These are phyloP conservation scores for Synanthedon tipuliformis DNA, from an alignment of 2,888 invertebrate genomes.

Conservation along the genomic window DNA sequence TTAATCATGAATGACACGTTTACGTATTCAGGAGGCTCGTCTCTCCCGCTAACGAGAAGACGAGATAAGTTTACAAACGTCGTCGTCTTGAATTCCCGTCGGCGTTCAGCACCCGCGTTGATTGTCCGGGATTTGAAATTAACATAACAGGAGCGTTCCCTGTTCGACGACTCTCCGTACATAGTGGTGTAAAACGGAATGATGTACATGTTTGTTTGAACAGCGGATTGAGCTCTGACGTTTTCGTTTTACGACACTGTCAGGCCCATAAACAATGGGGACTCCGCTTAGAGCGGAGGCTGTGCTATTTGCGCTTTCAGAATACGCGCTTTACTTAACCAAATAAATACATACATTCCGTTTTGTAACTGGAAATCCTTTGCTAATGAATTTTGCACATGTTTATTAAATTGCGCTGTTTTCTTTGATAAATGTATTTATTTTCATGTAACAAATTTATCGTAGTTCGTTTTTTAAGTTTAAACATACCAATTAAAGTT, in stretches of 20 bases:
- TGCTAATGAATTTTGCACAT: no score
- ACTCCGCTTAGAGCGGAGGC: slow-evolving; percentile 11
- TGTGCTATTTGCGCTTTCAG: slow-evolving; percentile 16
- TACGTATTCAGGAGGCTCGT: slow-evolving; percentile 60
- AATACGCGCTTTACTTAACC: slow-evolving; percentile 14
- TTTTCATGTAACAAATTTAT: no score
- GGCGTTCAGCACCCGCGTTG: slow-evolving; percentile 50
- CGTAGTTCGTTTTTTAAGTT: no score
- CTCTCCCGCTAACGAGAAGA: slow-evolving; percentile 58
- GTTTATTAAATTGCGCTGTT: no score
- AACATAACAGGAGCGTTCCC: slow-evolving; percentile 50
- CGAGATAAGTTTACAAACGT: slow-evolving; percentile 66
- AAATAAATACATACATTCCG: neutral
- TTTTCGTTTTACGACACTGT: slow-evolving; percentile 18
- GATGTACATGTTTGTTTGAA: slow-evolving; percentile 41
- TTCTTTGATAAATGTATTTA: no score
- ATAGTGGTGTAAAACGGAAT: slow-evolving; percentile 18
- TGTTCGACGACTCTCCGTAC: slow-evolving; percentile 14
- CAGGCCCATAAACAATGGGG: slow-evolving; percentile 38
- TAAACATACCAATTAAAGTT: no score
- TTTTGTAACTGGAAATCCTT: neutral
- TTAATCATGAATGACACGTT: slow-evolving; percentile 63
- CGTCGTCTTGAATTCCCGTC: slow-evolving; percentile 57
- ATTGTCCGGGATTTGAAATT: slow-evolving; percentile 61
- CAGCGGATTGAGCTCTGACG: slow-evolving; percentile 44